Percentiles rank a stretch among this genome's conserved stretches.
These are phyloP conservation scores for Tragelaphus imberbis DNA, from an alignment of 2,113 vertebrate genomes.

Conservation along the genomic window DNA sequence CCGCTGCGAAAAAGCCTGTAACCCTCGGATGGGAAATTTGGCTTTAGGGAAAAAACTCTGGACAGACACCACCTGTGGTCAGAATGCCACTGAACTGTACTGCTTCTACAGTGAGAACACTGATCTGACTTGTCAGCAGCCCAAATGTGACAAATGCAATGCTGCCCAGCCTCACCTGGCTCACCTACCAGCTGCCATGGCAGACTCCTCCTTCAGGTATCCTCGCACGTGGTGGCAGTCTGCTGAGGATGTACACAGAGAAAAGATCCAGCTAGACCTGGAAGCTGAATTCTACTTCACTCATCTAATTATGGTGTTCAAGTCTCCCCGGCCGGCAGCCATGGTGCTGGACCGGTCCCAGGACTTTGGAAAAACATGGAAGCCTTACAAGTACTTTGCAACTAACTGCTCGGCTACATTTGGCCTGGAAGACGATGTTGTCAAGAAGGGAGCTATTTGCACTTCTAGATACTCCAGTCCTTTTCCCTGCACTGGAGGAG, in stretches of 20 bases:
- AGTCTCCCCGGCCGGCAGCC: slow-evolving; percentile 90
- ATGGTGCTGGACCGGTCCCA: slow-evolving; percentile 96
- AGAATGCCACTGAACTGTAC: slow-evolving; percentile 83
- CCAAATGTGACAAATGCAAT: slow-evolving; percentile 86
- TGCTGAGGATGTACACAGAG: slow-evolving; percentile 78
- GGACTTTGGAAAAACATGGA: slow-evolving; percentile 94
- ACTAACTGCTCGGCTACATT: slow-evolving; percentile 90
- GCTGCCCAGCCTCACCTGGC: slow-evolving; percentile 80
- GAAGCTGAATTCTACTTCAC: slow-evolving; percentile 96
- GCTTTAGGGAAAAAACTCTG: slow-evolving; percentile 87
- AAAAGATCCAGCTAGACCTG: slow-evolving; percentile 92
- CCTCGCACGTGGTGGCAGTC: slow-evolving; percentile 99
- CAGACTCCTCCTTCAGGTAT: slow-evolving; percentile 92
- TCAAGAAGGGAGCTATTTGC: slow-evolving; percentile 84
- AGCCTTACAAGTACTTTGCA: slow-evolving; percentile 91
- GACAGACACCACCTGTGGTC: slow-evolving; percentile 89
- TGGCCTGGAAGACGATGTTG: slow-evolving; percentile 84
- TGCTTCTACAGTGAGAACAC: slow-evolving; percentile 82
- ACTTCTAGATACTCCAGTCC: slow-evolving; percentile 93
- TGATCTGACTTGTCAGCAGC: slow-evolving; percentile 78
- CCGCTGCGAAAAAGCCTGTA: slow-evolving; percentile 92
- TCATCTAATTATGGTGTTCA: slow-evolving; percentile 95
- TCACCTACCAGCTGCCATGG: slow-evolving; percentile 90
- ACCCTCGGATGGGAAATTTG: slow-evolving; percentile 95
- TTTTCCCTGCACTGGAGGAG: slow-evolving; percentile 92